Base-by-base conservation (phyloP, 2,797 vertebrate genomes). In the Phataginus tricuspis region DNA sequence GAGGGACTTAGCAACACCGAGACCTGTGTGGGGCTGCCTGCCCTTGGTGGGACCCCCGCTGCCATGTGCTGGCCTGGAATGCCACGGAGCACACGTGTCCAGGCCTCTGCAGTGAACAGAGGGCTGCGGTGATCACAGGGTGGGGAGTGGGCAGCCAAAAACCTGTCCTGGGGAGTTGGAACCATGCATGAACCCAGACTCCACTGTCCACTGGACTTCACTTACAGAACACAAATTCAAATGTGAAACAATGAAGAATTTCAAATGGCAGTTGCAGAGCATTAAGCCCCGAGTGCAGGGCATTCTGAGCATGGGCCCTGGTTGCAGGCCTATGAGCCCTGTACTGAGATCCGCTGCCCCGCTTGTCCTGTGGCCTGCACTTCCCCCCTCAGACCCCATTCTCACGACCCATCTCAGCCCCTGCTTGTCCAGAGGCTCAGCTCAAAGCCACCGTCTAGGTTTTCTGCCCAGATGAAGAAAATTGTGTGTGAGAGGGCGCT, bases 401-500 rank as follows among this genome's bases (percentile, higher is more conserved):
- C 25, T 53, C 84, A 66, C 4, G 42, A 34, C 27, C 16, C 25
- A 7, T 61, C 19, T 42, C 25, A 34, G 57, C 39, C 42, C 79
- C 49, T 42, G 39, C 39, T 69, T 6, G 0, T 42, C 15, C 8
- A 9, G 21, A 91, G 29, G 31, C 4, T 57, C 37, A 27, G 25
- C 53, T 64, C 45, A 8, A 34, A 75, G 55, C 63, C 15, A 27
- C 16, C 11, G 21, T 34, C 53, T 72, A 0, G 0, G 37, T 37
- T 61, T 31, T 31, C 75, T 90, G 53, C 61, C 45, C 55, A 25
- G 68, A n/a, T 34, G 21, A 55, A 29, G 34, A 66, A 49, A 53
- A 6, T 25, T 21, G 18, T 29, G 8, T 25, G 51, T 16, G 2
- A 27, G 42, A 74, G 27, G 37, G n/a, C 0, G 0, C 29, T 11